Evolutionary conservation across 1,140 invertebrate species (phyloP).

Genomic region (Gonatopus flavifemur): DNA sequence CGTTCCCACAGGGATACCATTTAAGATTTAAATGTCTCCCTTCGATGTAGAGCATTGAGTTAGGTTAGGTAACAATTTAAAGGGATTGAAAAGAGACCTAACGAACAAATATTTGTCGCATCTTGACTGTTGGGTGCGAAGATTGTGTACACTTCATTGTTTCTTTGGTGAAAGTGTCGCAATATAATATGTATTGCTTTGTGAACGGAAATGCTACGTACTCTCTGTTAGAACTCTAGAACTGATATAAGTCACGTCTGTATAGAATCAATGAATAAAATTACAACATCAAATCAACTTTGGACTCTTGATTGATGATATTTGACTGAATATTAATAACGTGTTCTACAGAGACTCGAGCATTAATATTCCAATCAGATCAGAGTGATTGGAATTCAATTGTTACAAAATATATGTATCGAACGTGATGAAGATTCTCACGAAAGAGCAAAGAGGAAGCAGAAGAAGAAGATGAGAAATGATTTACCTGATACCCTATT

Average conservation of each 20-base stretch:
- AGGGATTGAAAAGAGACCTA: constrained; percentile 16
- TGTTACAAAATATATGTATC: neutral
- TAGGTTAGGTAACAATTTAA: constrained; percentile 34
- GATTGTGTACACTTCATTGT: no score
- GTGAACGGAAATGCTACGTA: no score
- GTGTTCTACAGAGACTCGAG: no score
- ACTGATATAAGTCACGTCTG: no score
- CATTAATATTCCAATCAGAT: neutral
- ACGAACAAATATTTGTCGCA: neutral
- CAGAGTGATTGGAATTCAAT: neutral
- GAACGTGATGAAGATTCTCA: constrained; percentile 3
- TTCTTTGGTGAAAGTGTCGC: no score
- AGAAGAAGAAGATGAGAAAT: neutral
- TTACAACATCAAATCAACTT: no score
- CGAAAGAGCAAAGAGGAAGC: neutral
- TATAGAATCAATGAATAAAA: no score
- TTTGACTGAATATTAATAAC: no score
- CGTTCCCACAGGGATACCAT: constrained; percentile 42
- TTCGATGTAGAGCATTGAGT: constrained; percentile 24
- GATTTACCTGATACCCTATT: neutral
- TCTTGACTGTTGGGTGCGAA: neutral
- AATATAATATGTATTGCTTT: no score
- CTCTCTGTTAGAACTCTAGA: no score
- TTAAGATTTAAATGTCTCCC: constrained; percentile 39
- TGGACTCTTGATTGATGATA: no score